Evolutionary conservation across 1,140 invertebrate genomes (phyloP).

Genomic region (Acyrthosiphon pisum): DNA sequence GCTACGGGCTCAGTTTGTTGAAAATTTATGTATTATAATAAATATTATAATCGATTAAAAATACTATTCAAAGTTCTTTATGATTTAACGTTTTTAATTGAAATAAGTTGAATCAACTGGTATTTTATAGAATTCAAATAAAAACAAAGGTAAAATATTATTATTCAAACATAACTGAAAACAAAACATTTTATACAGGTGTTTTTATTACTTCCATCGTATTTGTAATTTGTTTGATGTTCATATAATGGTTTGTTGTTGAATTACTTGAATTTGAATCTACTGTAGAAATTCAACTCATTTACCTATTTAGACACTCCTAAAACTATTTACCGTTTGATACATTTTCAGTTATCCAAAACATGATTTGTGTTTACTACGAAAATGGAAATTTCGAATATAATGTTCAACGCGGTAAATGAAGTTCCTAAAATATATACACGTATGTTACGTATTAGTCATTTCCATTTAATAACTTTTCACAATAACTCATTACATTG

Average conservation of each 20-base stretch:
- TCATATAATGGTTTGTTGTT: neutral
- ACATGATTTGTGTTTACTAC: neutral
- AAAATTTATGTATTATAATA: neutral
- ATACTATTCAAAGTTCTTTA: neutral
- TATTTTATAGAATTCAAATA: neutral
- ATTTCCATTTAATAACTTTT: too few species aligned
- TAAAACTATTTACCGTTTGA: neutral
- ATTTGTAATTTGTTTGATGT: neutral
- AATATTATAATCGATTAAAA: slow-evolving; percentile 34
- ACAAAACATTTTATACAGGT: neutral
- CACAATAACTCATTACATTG: too few species aligned
- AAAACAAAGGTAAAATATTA: neutral
- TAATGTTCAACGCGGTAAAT: neutral
- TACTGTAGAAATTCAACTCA: neutral
- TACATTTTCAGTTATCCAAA: neutral
- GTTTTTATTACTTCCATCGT: neutral
- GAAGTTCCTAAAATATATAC: neutral
- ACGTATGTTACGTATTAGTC: too few species aligned
- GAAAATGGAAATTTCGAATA: neutral
- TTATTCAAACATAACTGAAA: neutral
- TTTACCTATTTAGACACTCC: neutral
- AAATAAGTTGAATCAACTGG: neutral
- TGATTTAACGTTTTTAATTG: slow-evolving; percentile 4
- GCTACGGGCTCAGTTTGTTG: neutral
- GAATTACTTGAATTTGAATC: neutral